Percentiles rank a stretch among this genome's conserved stretches.
These are phyloP conservation scores for Lerista edwardsae DNA, from an alignment of 2,797 vertebrate genomes.

Conservation along the genomic window DNA sequence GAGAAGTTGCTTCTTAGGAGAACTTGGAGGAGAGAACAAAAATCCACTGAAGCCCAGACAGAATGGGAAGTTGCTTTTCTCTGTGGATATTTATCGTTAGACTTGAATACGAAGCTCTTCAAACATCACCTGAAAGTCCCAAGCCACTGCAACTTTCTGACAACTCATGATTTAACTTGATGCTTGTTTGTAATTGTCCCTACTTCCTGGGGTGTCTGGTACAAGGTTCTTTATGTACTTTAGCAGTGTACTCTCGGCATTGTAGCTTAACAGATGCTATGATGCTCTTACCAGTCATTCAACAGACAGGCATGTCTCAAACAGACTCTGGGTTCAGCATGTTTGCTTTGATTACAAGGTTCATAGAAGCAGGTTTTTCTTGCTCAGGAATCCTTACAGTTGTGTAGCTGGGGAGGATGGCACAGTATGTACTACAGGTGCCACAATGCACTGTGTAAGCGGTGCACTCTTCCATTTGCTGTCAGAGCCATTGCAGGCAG, in stretches of 20 bases:
- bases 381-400: too few species aligned
- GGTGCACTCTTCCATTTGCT: too few species aligned
- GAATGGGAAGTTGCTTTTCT: background rate
- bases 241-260: background rate
- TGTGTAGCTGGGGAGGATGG: too few species aligned
- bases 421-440: too few species aligned
- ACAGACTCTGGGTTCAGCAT: background rate
- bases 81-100: background rate
- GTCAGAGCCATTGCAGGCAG: too few species aligned
- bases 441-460: too few species aligned
- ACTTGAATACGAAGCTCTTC: background rate
- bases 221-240: background rate
- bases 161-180: rapidly evolving
- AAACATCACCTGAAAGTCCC: background rate
- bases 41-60: background rate
- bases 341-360: background rate
- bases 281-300: background rate
- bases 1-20: background rate
- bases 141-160: background rate
- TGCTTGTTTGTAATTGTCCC: background rate
- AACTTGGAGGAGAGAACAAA: background rate
- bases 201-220: background rate
- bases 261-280: background rate
- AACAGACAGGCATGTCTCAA: background rate
- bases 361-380: background rate